Evolutionary conservation across 1,140 invertebrate species (phyloP).

Genomic region (Drosophila malerkotliana): DNA sequence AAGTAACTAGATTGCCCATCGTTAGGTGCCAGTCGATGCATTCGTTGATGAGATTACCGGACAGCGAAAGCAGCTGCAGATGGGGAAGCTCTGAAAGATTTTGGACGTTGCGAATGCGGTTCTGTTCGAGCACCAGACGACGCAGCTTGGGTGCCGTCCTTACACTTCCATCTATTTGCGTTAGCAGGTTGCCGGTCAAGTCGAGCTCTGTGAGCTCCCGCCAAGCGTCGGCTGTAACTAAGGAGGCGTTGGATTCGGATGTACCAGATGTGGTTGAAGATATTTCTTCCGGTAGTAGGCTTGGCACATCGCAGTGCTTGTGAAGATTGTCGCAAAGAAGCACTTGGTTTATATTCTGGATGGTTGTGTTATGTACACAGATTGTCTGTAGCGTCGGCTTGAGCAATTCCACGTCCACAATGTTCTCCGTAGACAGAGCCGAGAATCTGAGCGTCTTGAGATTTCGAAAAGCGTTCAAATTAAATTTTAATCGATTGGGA

Average conservation of each 20-base stretch:
- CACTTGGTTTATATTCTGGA: constrained; percentile 88
- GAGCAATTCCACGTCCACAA: constrained; percentile 86
- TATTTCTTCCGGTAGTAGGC: constrained; percentile 46
- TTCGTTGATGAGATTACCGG: constrained; percentile 89
- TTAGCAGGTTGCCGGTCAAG: constrained; percentile 92
- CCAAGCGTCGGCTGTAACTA: constrained; percentile 85
- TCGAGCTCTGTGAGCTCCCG: constrained; percentile 88
- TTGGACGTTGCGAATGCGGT: constrained; percentile 89
- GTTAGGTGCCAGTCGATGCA: constrained; percentile 92
- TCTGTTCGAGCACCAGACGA: constrained; percentile 90
- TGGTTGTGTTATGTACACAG: constrained; percentile 86
- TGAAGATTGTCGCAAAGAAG: constrained; percentile 91
- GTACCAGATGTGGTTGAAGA: background rate
- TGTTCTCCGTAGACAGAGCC: constrained; percentile 87
- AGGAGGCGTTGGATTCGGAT: constrained; percentile 10
- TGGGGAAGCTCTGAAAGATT: constrained; percentile 92
- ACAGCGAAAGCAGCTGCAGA: constrained; percentile 90
- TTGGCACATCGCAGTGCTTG: constrained; percentile 84
- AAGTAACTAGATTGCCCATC: constrained; percentile 93
- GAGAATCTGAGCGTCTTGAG: constrained; percentile 87
- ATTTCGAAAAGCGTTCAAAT: constrained; percentile 92
- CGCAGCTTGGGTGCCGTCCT: constrained; percentile 91
- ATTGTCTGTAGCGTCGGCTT: constrained; percentile 88
- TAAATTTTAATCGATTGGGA: constrained; percentile 91
- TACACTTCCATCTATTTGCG: constrained; percentile 91